Conservation (phyloP, 2,888 invertebrate species). For the Sinelater perroti region DNA sequence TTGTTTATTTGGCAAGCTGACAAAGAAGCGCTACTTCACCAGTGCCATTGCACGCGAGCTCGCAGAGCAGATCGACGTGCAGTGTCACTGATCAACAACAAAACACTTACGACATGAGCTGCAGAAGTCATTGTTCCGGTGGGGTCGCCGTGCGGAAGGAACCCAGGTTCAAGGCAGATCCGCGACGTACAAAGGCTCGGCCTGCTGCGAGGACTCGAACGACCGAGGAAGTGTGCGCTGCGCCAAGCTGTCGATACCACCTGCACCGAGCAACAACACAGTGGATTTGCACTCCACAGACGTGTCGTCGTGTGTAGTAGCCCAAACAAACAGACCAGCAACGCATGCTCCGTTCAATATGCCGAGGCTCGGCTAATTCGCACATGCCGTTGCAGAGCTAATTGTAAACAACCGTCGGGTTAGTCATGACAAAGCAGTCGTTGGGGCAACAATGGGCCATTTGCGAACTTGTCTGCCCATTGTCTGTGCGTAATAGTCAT, state of each 20-base stretch:
- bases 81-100: neutral
- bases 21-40: conserved; percentile 2
- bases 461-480: too few species aligned
- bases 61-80: neutral
- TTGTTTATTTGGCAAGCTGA: conserved; percentile 8
- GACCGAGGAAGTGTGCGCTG: neutral
- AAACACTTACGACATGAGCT: conserved; percentile 47
- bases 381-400: neutral
- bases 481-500: too few species aligned
- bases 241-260: conserved; percentile 34
- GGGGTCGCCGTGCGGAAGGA: conserved; percentile 6
- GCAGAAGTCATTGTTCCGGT: conserved; percentile 46
- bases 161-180: conserved; percentile 19
- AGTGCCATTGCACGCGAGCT: neutral
- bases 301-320: conserved; percentile 6
- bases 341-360: conserved; percentile 35
- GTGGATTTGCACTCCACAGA: conserved; percentile 7
- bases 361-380: neutral
- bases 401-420: conserved; percentile 17
- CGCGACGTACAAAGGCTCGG: neutral
- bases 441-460: too few species aligned
- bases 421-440: too few species aligned
- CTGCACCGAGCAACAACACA: conserved; percentile 17
- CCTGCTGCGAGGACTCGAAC: neutral
- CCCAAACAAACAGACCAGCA: conserved; percentile 4